Conservation (phyloP, 2,797 vertebrate genomes). For the Lacerta agilis region DNA sequence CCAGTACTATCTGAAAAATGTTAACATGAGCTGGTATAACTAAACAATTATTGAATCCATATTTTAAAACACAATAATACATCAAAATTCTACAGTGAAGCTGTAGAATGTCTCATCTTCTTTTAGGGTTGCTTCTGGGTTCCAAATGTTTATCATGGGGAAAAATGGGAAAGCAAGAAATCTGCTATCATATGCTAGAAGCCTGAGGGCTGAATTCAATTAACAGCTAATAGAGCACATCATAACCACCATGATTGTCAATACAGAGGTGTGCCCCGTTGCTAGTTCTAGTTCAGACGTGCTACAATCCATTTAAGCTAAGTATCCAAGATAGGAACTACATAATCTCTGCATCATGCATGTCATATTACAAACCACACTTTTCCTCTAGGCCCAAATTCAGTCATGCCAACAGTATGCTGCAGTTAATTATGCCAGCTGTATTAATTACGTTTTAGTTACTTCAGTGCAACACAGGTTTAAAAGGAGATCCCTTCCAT, state of each 20-base stretch:
- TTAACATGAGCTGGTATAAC: not conserved
- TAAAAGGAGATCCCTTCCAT: conserved; percentile 54
- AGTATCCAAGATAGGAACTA: conserved; percentile 26
- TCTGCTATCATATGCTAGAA: conserved; percentile 40
- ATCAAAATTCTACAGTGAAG: not conserved
- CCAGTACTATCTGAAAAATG: not conserved
- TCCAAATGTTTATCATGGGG: conserved; percentile 40
- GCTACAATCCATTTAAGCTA: conserved; percentile 40
- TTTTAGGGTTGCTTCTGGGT: not conserved
- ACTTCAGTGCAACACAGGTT: conserved; percentile 56
- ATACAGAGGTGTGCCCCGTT: conserved; percentile 25
- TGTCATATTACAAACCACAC: conserved; percentile 48
- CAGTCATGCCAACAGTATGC: conserved; percentile 6
- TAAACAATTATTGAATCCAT: not conserved
- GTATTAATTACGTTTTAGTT: conserved; percentile 42
- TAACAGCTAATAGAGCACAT: conserved; percentile 29
- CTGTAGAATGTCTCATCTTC: not conserved
- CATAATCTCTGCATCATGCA: conserved; percentile 33
- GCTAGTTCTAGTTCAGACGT: conserved; percentile 38
- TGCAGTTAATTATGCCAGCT: conserved; percentile 30
- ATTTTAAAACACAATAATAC: not conserved
- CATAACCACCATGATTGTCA: conserved; percentile 46
- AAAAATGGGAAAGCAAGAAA: not conserved
- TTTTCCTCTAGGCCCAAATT: conserved; percentile 33
- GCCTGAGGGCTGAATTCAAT: conserved; percentile 36